Evolutionary conservation across 2,888 invertebrate genomes (phyloP).

Genomic region (Pachycephus smyrnensis): DNA sequence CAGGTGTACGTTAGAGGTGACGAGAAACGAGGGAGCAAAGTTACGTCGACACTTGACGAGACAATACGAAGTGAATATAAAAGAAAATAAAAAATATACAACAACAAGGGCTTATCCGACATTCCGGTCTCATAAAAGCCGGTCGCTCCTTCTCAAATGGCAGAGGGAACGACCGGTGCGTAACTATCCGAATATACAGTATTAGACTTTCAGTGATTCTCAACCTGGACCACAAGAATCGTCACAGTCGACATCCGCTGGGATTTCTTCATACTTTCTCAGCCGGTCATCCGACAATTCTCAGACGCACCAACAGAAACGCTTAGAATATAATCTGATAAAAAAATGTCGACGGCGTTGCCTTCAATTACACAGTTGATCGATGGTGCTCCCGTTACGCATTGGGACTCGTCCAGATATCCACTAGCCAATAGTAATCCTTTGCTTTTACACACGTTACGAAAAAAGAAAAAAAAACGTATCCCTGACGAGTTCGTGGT

Average conservation of each 20-base stretch:
- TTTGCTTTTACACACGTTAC: neutral
- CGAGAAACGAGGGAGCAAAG: neutral
- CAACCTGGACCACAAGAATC: neutral
- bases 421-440: neutral
- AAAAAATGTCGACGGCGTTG: neutral
- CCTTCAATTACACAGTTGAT: neutral
- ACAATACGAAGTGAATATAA: neutral
- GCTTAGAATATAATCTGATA: neutral
- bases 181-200: neutral
- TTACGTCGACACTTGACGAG: neutral
- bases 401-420: neutral
- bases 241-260: neutral
- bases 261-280: neutral
- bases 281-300: neutral
- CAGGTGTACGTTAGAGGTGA: neutral
- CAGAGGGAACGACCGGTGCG: neutral
- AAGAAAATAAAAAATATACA: neutral
- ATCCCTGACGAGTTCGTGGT: neutral
- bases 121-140: neutral
- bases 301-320: neutral
- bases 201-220: neutral
- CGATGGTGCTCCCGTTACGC: neutral
- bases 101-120: neutral
- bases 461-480: neutral
- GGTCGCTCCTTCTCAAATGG: neutral